Evolutionary conservation across 1,140 invertebrate species (phyloP), one percentile per base, ranked within the genome.

Genomic region (Lepidotrigona ventralis): DNA sequence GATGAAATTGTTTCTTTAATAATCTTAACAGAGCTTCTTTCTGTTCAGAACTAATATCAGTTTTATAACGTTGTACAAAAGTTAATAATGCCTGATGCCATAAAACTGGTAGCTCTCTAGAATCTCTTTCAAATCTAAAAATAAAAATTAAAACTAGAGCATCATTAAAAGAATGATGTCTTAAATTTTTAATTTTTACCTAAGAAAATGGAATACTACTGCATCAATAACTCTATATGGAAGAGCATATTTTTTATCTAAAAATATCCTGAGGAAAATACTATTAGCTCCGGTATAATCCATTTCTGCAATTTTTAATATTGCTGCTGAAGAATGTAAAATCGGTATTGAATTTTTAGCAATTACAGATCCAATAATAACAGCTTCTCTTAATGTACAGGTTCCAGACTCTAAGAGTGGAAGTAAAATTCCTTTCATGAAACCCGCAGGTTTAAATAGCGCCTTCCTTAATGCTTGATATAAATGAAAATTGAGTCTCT

Each of bases 171-270:
- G 39, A 8, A 64, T 56, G 69, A 21, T 17, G 12, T 19, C 21
- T 66, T 66, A 78, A 73, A 81, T 70, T 77, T 51, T 12, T n/a
- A 71, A 66, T 87, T 90, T 86, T 93, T 94, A 98, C 97, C 96
- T 96, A 12, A 99, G 90, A 93, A 99, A 99, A 94, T 99, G 98
- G 92, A 98, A 97, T 6, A 99, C 98, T n/a, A 98, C 95, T 19
- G 97, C 98, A 95, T 99, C 99, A 23, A 99, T 95, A 6, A 99
- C 99, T 90, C 98, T 95, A 93, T 98, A 99, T 1, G 99, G 99
- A 64, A 99, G 94, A 3, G 99, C 98, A 95, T 99, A 99, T 93
- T 99, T 99, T 93, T 99, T 99, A 91, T 99, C 99, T 79, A 99
- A 96, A 75, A 99, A 96, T 91, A 98, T 97, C 70, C 98, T 95